A percentile compares a stretch with the other conserved stretches of the same genome.
Evolutionary conservation across 2,113 vertebrate genomes (phyloP).

Genomic region (Mellivora capensis): DNA sequence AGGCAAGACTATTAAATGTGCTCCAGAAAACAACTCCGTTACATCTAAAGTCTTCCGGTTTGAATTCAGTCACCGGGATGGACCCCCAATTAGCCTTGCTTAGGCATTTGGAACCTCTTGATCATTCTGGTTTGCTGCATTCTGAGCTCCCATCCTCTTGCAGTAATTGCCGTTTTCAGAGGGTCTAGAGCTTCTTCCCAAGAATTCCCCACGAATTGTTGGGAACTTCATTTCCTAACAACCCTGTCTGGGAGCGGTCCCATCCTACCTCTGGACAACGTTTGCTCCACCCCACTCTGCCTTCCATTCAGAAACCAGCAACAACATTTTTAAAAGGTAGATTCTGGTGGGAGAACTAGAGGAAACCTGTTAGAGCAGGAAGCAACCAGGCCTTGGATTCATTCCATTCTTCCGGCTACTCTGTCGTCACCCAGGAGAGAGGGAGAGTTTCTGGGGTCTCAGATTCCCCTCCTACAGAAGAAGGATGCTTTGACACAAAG

Average conservation of each 20-base stretch:
- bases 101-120: background rate
- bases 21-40: background rate
- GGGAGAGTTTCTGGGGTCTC: background rate
- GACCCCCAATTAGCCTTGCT: background rate
- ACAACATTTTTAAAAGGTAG: background rate
- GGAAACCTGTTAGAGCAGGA: background rate
- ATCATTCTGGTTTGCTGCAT: background rate
- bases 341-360: background rate
- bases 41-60: background rate
- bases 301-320: background rate
- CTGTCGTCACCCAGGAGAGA: background rate
- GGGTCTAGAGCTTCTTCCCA: background rate
- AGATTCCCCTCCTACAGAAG: background rate
- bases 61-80: background rate
- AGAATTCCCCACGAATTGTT: background rate
- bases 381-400: too few relatives aligned
- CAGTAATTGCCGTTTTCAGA: accelerated
- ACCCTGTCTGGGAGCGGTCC: accelerated
- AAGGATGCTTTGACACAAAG: background rate
- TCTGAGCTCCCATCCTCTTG: background rate
- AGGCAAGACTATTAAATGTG: accelerated
- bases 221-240: background rate
- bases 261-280: background rate
- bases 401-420: too few relatives aligned
- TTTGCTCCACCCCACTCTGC: background rate